Percentiles rank a stretch among this genome's conserved stretches.
phyloP scores from a whole-genome alignment of 2,888 invertebrate genomes.

The Papilio elwesi region DNA sequence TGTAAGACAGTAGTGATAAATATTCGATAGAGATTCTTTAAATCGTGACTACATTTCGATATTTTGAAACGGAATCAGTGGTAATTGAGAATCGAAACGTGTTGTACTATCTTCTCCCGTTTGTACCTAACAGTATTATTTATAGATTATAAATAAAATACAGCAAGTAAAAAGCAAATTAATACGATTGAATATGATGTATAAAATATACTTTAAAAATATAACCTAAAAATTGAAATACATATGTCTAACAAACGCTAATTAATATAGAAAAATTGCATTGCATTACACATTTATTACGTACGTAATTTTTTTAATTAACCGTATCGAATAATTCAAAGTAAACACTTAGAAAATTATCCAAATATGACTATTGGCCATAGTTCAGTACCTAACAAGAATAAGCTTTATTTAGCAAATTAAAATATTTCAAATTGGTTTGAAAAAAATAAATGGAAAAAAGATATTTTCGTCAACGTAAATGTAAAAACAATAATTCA shows the following conservation, averaged over 20 bases:
- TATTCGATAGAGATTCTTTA: not conserved
- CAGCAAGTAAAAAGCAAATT: not conserved
- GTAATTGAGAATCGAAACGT: not conserved
- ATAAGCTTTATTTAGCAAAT: slow-evolving; percentile 10
- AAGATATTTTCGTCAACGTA: slow-evolving; percentile 30
- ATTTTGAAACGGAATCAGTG: not conserved
- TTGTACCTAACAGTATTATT: slow-evolving; percentile 24
- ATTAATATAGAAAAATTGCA: too few relatives aligned
- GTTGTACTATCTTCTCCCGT: not conserved
- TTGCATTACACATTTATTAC: too few relatives aligned
- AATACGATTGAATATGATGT: not conserved
- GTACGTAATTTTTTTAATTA: not conserved
- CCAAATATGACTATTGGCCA: not conserved
- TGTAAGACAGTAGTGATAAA: slow-evolving; percentile 22
- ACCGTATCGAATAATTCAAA: not conserved
- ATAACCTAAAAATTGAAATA: too few relatives aligned
- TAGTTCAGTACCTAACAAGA: not conserved
- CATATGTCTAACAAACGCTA: not conserved
- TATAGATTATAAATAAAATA: slow-evolving; percentile 7
- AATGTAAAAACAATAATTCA: not conserved
- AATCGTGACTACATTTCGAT: slow-evolving; percentile 4
- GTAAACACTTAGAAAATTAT: not conserved
- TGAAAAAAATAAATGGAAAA: not conserved
- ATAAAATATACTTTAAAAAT: too few relatives aligned
- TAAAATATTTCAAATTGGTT: not conserved